phyloP scores from a whole-genome alignment of 2,888 invertebrate species.

The Diplolepis rosae region DNA sequence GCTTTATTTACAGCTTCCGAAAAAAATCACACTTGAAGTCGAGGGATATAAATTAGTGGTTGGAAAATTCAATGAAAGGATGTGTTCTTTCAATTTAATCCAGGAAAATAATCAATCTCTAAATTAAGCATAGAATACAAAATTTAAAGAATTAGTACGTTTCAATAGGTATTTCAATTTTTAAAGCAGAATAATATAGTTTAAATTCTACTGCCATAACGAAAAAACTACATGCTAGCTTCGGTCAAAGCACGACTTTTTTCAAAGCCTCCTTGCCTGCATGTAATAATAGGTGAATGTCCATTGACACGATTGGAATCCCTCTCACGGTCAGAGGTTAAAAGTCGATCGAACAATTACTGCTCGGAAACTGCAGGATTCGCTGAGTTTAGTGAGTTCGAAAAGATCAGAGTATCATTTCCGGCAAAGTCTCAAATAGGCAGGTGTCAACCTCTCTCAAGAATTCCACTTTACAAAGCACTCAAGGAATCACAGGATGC shows the following conservation, averaged over 20 bases:
- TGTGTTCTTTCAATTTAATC: no score
- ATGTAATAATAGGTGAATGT: background rate
- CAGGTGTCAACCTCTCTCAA: background rate
- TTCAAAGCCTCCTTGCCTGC: background rate
- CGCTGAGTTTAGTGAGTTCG: no score
- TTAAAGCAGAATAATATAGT: no score
- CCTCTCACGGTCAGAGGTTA: background rate
- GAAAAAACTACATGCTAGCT: no score
- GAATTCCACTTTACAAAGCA: slow-evolving; percentile 1
- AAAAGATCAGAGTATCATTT: background rate
- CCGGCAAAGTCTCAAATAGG: background rate
- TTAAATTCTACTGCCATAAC: no score
- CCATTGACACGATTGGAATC: background rate
- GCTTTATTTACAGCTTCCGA: background rate
- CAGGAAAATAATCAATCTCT: background rate
- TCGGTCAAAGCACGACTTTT: background rate
- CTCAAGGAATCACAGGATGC: background rate
- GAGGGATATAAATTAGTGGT: background rate
- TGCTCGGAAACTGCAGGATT: background rate
- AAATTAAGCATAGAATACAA: no score
- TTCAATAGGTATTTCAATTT: no score
- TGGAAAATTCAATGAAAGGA: background rate
- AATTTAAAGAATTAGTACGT: no score
- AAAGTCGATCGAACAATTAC: background rate
- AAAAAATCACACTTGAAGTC: background rate